phyloP scores from a whole-genome alignment of 2,113 vertebrate species.

The Lichenostomus cassidix region DNA sequence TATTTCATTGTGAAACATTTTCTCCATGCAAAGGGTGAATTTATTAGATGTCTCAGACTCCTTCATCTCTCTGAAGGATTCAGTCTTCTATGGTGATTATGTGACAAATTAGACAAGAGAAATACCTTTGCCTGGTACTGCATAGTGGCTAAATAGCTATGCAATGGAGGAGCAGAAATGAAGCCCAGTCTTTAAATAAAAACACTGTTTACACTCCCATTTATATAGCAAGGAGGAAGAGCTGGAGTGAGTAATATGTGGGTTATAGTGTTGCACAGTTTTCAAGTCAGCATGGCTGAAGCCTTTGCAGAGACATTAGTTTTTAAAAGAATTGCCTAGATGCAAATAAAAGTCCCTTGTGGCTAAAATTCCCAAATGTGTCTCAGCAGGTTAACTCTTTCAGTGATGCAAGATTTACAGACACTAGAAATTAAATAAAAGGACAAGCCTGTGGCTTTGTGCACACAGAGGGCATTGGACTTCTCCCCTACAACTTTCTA shows the following conservation, averaged over 20 bases:
- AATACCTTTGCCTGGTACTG: background rate
- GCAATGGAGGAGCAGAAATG: background rate
- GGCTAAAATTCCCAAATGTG: background rate
- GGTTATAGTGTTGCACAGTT: background rate
- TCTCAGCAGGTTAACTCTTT: background rate
- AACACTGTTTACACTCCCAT: background rate
- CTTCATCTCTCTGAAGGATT: conserved; percentile 13
- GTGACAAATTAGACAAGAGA: conserved; percentile 17
- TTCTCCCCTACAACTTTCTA: background rate
- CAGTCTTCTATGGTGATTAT: background rate
- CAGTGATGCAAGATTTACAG: background rate
- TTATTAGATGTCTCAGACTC: conserved; percentile 38
- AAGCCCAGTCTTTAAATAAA: background rate
- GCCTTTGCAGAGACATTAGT: background rate
- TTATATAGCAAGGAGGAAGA: background rate
- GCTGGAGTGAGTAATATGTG: background rate
- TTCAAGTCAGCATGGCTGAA: background rate
- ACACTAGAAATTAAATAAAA: background rate
- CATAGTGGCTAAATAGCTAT: background rate
- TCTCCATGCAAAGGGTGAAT: conserved; percentile 24
- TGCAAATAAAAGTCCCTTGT: background rate
- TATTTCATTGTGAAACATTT: conserved; percentile 59
- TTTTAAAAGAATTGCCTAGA: background rate
- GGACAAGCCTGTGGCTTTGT: background rate
- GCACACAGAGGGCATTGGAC: background rate